These are phyloP conservation scores for Taenaris catops DNA, from an alignment of 2,888 invertebrate genomes.

Conservation along the genomic window DNA sequence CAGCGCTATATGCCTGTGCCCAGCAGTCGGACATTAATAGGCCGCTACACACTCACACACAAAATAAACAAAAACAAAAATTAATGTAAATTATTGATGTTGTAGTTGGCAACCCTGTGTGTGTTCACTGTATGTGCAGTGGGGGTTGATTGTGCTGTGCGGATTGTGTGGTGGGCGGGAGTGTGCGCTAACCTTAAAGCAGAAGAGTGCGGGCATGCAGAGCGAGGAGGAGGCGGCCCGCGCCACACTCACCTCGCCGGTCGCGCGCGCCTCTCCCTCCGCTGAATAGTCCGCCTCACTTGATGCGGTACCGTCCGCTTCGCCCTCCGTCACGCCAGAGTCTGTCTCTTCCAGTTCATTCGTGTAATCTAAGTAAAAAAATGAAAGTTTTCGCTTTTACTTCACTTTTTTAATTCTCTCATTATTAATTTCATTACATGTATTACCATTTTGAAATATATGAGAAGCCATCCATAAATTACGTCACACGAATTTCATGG, in stretches of 20 bases:
- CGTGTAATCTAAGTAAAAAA: constrained; percentile 18
- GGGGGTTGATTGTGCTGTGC: not conserved
- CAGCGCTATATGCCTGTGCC: too few species aligned
- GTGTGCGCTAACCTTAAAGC: constrained; percentile 86
- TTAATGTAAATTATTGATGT: too few species aligned
- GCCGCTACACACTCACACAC: too few species aligned
- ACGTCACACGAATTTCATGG: too few species aligned
- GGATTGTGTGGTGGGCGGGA: constrained; percentile 15
- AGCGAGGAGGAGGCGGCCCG: constrained; percentile 82
- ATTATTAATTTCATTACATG: too few species aligned
- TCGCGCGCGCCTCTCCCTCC: constrained; percentile 21
- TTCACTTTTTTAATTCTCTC: too few species aligned
- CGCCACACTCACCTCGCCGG: constrained; percentile 52
- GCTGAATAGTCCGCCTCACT: constrained; percentile 14
- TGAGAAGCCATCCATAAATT: too few species aligned
- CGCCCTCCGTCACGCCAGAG: constrained; percentile 20
- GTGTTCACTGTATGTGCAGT: constrained; percentile 21
- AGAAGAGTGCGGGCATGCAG: constrained; percentile 93
- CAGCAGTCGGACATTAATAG: too few species aligned
- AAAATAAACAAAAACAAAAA: too few species aligned
- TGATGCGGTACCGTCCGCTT: constrained; percentile 17
- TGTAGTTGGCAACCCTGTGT: too few species aligned
- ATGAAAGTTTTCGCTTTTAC: too few species aligned
- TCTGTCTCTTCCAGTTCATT: constrained; percentile 20
- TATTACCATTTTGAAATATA: too few species aligned